Base-by-base conservation (phyloP, 2,113 vertebrate species). In the Perca flavescens region DNA sequence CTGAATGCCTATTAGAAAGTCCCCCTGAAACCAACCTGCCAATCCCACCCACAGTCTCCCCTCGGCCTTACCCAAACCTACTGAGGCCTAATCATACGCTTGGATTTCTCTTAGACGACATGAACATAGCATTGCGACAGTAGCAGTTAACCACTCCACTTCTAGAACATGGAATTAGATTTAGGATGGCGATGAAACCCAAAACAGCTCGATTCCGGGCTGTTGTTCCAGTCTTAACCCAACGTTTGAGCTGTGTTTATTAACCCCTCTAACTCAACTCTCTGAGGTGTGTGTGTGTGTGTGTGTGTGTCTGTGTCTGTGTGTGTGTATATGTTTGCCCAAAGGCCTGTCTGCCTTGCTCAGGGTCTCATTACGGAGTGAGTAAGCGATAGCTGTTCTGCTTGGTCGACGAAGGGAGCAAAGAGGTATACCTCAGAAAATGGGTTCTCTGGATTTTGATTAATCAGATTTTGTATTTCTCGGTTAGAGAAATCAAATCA, bases 31-130 rank as follows among this genome's bases (percentile, higher is more conserved):
- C 80, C 88, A 86, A 64, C 76, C 84, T 80, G 60, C 65, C 89
- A 63, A 77, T 80, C 86, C 79, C 87, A 86, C 84, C 88, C 85
- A 85, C 81, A 49, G 86, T 25, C 84, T 84, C 88, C 82, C 82
- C 77, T 77, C 53, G 46, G 70, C 82, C 85, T 87, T 74, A 80
- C 85, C 90, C 71, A 83, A 86, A 89, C 90, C 87, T 74, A 75
- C 74, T 52, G 65, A 86, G 81, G 83, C 82, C 77, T 89, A 91
- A 93, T 94, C 91, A 93, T 85, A 92, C 84, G 87, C 90, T 91
- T 90, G 87, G 88, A 92, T 94, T 92, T 92, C 80, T 88, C 89
- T 86, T 78, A 84, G 84, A 92, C 87, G 86, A 88, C 74, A 87
- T 78, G 90, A 80, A 75, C 90, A 81, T 85, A 52, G 79, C 75